These are phyloP conservation scores for Esox masquinongy DNA, from an alignment of 2,797 vertebrate species.

Conservation along the genomic window DNA sequence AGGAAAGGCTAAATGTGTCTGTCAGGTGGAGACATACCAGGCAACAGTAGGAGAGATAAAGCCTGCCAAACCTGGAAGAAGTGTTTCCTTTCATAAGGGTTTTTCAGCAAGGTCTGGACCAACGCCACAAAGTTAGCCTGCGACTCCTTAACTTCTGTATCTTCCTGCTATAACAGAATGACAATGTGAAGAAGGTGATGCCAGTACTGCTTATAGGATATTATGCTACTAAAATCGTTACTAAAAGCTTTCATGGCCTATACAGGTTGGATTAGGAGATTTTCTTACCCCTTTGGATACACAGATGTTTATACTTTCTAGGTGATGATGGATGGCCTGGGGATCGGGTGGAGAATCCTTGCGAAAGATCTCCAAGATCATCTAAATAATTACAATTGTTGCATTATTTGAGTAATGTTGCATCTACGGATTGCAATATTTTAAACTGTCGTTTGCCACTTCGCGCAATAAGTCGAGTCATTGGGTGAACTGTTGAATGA, in stretches of 20 bases:
- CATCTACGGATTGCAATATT: too few relatives aligned
- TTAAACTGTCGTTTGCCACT: not conserved
- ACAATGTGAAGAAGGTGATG: not conserved
- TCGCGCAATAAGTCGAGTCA: not conserved
- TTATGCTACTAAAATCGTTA: not conserved
- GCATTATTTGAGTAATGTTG: not conserved
- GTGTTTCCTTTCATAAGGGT: slow-evolving; percentile 60
- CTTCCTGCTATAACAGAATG: slow-evolving; percentile 32
- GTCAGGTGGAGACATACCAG: slow-evolving; percentile 3
- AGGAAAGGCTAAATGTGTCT: slow-evolving; percentile 21
- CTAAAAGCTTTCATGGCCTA: not conserved
- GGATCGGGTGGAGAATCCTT: not conserved
- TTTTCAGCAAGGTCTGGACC: slow-evolving; percentile 74
- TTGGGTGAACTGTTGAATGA: too few relatives aligned
- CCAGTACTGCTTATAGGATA: not conserved
- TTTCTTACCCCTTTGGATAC: not conserved
- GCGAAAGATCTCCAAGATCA: slow-evolving; percentile 15
- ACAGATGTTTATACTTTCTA: slow-evolving; percentile 8
- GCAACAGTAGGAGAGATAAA: not conserved
- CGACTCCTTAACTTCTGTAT: slow-evolving; percentile 67
- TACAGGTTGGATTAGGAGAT: not conserved
- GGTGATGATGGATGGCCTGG: not conserved
- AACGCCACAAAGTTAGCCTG: slow-evolving; percentile 75
- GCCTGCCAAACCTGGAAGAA: slow-evolving; percentile 72
- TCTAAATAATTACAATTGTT: not conserved